Percentiles rank a stretch among this genome's conserved stretches.
phyloP scores from a whole-genome alignment of 2,797 vertebrate species.

The Eulemur coronatus region DNA sequence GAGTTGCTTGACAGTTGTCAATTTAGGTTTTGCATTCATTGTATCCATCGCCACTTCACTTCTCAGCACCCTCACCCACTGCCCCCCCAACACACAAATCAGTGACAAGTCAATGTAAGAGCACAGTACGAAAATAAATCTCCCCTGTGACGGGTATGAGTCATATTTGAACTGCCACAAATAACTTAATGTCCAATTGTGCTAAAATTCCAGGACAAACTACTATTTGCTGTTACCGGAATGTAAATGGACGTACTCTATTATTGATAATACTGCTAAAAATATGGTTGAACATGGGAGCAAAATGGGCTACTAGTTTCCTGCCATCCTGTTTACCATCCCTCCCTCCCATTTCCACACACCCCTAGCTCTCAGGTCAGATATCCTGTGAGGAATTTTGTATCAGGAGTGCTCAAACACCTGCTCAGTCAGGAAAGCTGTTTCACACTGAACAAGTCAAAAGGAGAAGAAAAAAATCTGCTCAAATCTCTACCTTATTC shows the following conservation, averaged over 20 bases:
- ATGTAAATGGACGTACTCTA: background rate
- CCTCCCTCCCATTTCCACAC: background rate
- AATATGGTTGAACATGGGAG: no score
- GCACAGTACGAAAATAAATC: background rate
- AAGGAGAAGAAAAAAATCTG: background rate
- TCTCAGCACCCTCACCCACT: background rate
- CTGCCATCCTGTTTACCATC: background rate
- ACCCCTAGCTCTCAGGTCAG: rapidly evolving
- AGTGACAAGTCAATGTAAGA: background rate
- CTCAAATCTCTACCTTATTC: background rate
- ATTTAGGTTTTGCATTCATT: background rate
- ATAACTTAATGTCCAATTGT: background rate
- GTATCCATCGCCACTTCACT: background rate
- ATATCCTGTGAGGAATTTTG: background rate
- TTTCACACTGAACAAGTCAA: background rate
- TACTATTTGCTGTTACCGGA: background rate
- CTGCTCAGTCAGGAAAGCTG: background rate
- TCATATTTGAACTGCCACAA: background rate
- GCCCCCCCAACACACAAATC: background rate
- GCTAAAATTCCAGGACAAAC: background rate
- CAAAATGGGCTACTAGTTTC: background rate
- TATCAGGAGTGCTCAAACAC: background rate
- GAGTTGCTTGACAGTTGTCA: background rate
- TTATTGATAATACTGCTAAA: background rate
- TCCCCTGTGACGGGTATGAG: background rate